Evolutionary conservation across 2,797 vertebrate genomes (phyloP).

Genomic region (Cuniculus paca): DNA sequence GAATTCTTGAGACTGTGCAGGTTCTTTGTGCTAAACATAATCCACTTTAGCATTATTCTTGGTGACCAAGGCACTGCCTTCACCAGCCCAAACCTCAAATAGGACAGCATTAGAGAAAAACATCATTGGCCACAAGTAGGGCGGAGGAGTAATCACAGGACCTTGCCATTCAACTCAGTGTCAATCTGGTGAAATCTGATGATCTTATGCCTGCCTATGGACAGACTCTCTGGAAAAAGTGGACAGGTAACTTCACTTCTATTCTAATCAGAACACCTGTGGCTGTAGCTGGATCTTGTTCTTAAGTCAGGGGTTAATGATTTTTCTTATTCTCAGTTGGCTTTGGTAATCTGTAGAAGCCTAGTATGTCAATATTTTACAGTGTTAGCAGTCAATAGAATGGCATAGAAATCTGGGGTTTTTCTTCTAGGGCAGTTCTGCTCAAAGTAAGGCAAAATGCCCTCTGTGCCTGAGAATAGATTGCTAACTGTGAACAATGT

Average conservation of each 20-base stretch:
- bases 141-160: neutral
- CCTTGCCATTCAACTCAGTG: neutral
- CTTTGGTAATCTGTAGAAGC: neutral
- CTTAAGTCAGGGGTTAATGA: neutral
- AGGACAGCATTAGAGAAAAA: neutral
- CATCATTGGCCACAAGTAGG: neutral
- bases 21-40: too few relatives aligned
- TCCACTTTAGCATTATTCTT: neutral
- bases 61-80: neutral
- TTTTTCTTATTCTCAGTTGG: neutral
- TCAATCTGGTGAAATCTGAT: neutral
- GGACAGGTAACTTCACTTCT: neutral
- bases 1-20: too few relatives aligned
- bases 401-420: neutral
- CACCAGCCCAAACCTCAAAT: too few relatives aligned
- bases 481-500: neutral
- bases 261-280: neutral
- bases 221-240: neutral
- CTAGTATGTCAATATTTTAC: neutral
- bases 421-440: neutral
- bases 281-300: accelerated
- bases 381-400: too few relatives aligned
- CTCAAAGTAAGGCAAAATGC: too few relatives aligned
- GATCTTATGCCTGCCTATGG: neutral
- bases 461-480: too few relatives aligned